Percentiles rank a stretch among this genome's conserved stretches.
Conservation (phyloP, 2,888 invertebrate genomes). For the Chrysolina oricalcia region DNA sequence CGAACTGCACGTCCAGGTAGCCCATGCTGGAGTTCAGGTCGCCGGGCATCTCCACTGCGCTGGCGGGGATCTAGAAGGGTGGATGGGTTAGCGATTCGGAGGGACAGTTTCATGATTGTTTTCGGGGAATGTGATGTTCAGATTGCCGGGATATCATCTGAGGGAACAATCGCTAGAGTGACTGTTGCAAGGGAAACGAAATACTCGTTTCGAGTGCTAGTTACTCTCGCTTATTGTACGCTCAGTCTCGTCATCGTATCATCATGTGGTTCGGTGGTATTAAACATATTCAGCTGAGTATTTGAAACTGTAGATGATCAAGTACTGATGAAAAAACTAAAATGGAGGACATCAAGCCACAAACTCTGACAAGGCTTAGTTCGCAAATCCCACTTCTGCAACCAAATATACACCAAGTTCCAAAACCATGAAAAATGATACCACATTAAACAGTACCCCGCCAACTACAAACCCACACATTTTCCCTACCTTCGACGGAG, state of each 20-base stretch:
- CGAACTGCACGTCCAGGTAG: slow-evolving; percentile 95
- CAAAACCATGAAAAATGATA: too few relatives aligned
- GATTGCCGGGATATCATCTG: slow-evolving; percentile 53
- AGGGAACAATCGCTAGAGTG: slow-evolving; percentile 32
- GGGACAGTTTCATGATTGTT: background rate
- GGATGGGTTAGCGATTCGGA: background rate
- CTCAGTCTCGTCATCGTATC: slow-evolving; percentile 66
- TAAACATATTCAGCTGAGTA: background rate
- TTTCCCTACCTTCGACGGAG: slow-evolving; percentile 83
- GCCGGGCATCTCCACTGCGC: slow-evolving; percentile 97
- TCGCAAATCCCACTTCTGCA: too few relatives aligned
- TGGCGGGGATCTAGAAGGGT: slow-evolving; percentile 85
- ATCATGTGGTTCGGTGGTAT: slow-evolving; percentile 53
- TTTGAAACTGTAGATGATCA: too few relatives aligned
- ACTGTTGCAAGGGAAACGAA: slow-evolving; percentile 44
- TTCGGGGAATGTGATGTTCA: slow-evolving; percentile 35
- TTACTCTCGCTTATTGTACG: slow-evolving; percentile 28
- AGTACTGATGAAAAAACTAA: too few relatives aligned
- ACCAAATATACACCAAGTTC: too few relatives aligned
- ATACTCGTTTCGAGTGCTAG: slow-evolving; percentile 44
- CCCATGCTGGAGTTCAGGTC: slow-evolving; percentile 84
- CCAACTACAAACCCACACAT: background rate
- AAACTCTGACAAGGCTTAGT: too few relatives aligned
- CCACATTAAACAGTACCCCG: too few relatives aligned
- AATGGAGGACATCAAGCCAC: too few relatives aligned